Conservation (phyloP, 2,797 vertebrate genomes). For the Tadarida brasiliensis region DNA sequence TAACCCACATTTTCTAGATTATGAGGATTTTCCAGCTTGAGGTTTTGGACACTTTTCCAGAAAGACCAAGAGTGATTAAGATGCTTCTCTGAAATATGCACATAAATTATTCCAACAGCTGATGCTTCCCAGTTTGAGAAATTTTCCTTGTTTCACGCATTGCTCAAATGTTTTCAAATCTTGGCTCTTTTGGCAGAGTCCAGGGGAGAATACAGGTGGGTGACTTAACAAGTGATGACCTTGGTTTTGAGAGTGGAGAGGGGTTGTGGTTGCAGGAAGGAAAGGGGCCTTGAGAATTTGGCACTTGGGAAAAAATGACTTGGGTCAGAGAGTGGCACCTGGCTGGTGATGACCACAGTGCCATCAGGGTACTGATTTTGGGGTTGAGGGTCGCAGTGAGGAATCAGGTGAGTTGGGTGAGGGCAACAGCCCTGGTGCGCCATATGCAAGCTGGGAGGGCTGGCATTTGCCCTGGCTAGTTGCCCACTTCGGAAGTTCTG, state of each 20-base stretch:
- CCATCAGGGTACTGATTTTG: background rate
- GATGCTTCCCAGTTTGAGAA: conserved; percentile 54
- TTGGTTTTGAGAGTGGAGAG: background rate
- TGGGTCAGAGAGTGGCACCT: background rate
- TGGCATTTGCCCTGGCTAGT: background rate
- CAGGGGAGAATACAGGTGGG: conserved; percentile 43
- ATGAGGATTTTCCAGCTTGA: conserved; percentile 44
- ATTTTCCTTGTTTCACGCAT: conserved; percentile 36
- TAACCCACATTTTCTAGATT: conserved; percentile 40
- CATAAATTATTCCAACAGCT: conserved; percentile 67
- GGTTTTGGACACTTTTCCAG: conserved; percentile 63
- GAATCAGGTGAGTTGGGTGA: background rate
- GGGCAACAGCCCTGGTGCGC: background rate
- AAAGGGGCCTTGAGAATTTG: background rate
- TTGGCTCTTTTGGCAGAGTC: conserved; percentile 42
- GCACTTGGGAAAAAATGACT: conserved; percentile 26
- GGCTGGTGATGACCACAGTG: background rate
- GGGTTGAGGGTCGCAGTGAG: background rate
- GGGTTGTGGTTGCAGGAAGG: background rate
- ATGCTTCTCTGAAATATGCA: conserved; percentile 32
- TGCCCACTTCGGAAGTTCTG: background rate
- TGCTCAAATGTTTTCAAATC: conserved; percentile 64
- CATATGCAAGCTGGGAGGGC: background rate
- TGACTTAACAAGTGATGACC: background rate
- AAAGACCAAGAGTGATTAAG: conserved; percentile 5